phyloP scores from a whole-genome alignment of 2,888 invertebrate species.

The Mesopsocus fuscifrons region DNA sequence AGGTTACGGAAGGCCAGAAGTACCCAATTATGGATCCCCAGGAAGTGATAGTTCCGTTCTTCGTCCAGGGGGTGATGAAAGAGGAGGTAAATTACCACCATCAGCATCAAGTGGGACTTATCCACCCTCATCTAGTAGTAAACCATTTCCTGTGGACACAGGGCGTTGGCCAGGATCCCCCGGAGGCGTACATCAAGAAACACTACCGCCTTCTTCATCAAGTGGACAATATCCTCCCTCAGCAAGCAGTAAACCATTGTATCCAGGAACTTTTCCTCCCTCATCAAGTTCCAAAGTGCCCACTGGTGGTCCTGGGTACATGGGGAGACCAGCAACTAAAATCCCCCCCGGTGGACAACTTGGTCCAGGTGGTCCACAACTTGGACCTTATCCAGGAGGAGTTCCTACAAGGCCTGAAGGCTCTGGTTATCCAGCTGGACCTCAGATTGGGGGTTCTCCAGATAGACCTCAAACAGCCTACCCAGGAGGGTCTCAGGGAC shows the following conservation, averaged over 20 bases:
- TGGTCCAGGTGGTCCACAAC: no score
- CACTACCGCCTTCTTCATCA: no score
- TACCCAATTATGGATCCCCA: not conserved
- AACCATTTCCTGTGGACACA: not conserved
- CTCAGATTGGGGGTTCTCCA: slow-evolving; percentile 13
- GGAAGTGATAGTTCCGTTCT: not conserved
- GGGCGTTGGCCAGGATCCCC: not conserved
- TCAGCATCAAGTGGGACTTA: not conserved
- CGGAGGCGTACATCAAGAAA: no score
- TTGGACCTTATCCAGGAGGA: slow-evolving; percentile 13
- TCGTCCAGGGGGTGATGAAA: not conserved
- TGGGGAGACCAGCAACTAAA: slow-evolving; percentile 12
- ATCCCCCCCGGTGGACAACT: no score
- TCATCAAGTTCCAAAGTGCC: no score
- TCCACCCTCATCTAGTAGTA: slow-evolving; percentile 1
- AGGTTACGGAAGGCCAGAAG: no score
- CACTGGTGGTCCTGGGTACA: slow-evolving; percentile 4
- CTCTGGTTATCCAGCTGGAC: slow-evolving; percentile 14
- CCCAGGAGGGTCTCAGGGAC: slow-evolving; percentile 13
- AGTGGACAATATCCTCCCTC: no score
- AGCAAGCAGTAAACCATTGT: no score
- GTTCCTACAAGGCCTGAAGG: slow-evolving; percentile 15
- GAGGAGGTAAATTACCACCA: not conserved
- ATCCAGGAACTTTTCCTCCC: no score
- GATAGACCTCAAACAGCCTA: slow-evolving; percentile 5